Evolutionary conservation across 2,888 invertebrate genomes (phyloP).

Genomic region (Clistopyga incitator): DNA sequence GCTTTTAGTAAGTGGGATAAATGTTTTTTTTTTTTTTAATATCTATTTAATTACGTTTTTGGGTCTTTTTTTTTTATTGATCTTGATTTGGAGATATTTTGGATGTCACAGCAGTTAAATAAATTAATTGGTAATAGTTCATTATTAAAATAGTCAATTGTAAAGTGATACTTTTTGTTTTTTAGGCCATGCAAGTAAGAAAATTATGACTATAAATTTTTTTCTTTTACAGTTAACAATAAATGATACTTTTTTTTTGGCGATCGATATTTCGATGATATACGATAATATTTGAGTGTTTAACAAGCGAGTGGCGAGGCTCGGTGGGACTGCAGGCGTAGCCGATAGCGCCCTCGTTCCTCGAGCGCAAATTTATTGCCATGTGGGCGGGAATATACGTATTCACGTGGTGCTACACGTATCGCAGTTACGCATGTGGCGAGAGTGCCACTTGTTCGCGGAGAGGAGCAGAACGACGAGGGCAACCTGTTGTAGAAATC

Average conservation of each 20-base stretch:
- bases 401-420: conserved; percentile 22
- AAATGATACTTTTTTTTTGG: neutral
- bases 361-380: conserved; percentile 39
- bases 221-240: neutral
- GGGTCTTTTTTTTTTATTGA: too few species aligned
- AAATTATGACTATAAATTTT: too few species aligned
- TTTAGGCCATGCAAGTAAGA: too few species aligned
- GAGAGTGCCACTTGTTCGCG: conserved; percentile 44
- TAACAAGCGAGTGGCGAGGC: neutral
- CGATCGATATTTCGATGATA: neutral
- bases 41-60: too few species aligned
- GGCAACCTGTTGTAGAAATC: conserved; percentile 58
- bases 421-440: conserved; percentile 33
- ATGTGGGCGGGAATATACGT: conserved; percentile 34
- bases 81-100: too few species aligned
- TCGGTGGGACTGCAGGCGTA: conserved; percentile 4
- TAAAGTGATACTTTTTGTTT: too few species aligned
- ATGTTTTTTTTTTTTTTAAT: too few species aligned
- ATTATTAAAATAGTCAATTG: too few species aligned
- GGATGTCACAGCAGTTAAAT: too few species aligned
- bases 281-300: neutral
- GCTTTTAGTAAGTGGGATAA: too few species aligned
- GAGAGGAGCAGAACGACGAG: conserved; percentile 57
- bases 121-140: too few species aligned
- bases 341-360: conserved; percentile 34